These are phyloP conservation scores for Acleris holmiana DNA, from an alignment of 2,888 invertebrate genomes.

Conservation along the genomic window DNA sequence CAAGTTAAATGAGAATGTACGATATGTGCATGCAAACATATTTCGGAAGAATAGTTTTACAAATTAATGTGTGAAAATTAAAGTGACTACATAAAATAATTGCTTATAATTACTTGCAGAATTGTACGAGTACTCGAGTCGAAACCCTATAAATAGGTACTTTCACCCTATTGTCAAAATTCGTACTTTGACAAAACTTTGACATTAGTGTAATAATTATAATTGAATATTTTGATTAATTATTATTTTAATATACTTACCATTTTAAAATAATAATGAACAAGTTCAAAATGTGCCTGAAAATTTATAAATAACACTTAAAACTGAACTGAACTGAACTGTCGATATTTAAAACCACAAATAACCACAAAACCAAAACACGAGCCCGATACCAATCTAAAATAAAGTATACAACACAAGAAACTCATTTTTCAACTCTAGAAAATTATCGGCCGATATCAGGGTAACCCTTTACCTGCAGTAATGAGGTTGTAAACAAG, in stretches of 20 bases:
- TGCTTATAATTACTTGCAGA: too few species aligned
- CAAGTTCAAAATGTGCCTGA: too few species aligned
- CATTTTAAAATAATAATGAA: too few species aligned
- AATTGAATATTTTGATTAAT: too few species aligned
- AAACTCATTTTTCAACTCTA: slow-evolving; percentile 80
- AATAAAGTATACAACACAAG: slow-evolving; percentile 65
- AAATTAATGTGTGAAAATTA: slow-evolving; percentile 4
- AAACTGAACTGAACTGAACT: background rate
- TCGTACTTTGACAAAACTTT: too few species aligned
- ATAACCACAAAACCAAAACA: slow-evolving; percentile 40
- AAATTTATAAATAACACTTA: too few species aligned
- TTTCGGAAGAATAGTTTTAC: slow-evolving; percentile 3
- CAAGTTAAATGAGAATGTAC: slow-evolving; percentile 29
- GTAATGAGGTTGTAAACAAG: slow-evolving; percentile 84
- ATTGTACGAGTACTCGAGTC: too few species aligned
- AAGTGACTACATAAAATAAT: background rate
- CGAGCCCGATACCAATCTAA: slow-evolving; percentile 65
- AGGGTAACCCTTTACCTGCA: slow-evolving; percentile 70
- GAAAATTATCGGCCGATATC: slow-evolving; percentile 79
- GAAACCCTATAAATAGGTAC: too few species aligned
- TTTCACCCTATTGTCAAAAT: too few species aligned
- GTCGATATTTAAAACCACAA: background rate
- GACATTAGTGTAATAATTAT: too few species aligned
- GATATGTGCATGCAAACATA: slow-evolving; percentile 13
- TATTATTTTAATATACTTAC: too few species aligned